Evolutionary conservation across 2,797 vertebrate species (phyloP), one percentile per base, ranked within the genome.

Genomic region (Gastrophryne carolinensis): DNA sequence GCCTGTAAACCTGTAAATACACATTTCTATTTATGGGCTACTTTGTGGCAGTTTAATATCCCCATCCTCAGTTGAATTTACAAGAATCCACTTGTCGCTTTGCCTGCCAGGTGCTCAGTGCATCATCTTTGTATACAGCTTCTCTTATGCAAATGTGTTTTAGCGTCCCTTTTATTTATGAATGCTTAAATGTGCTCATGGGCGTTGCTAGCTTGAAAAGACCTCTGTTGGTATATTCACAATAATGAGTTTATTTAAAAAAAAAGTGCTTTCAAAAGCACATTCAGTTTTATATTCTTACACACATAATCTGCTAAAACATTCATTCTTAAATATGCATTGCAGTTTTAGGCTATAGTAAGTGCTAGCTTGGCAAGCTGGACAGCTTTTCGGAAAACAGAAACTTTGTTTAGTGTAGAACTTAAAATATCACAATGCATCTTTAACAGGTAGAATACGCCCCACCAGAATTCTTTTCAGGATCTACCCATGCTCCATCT

Each of bases 211-310:
- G 21, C 56, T 56, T 57, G 34, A 34, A 32, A 23, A 44, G 37
- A 24, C 8, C 49, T 64, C 34, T 39, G 37, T 13, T 56, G 37
- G 49, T 34, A 65, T 65, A 34, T 32, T 27, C 29, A 27, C 30
- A 54, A 73, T 66, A 73, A 65, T 65, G 24, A 73, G 34, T 61
- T 61, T 35, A 35, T 15, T 72, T 39, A 29, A 35, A 50, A 72
- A 8, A 72, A 60, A 35, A 34, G n/a, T 50, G 39, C 8, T 61
- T 35, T 23, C 47, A 72, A 72, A 58, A 47, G 37, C 8, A 13
- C 1, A 10, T 50, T 26, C 17, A 6, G 41, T 44, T 24, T 34
- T 72, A 49, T 49, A 69, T 34, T 19, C n/a, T 27, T 54, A 53
- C 7, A 10, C 24, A 41, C 15, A 41, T 37, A 15, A 60, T 21